Percentiles rank a stretch among this genome's conserved stretches.
Evolutionary conservation across 2,113 vertebrate species (phyloP).

Genomic region (Apodemus sylvaticus): DNA sequence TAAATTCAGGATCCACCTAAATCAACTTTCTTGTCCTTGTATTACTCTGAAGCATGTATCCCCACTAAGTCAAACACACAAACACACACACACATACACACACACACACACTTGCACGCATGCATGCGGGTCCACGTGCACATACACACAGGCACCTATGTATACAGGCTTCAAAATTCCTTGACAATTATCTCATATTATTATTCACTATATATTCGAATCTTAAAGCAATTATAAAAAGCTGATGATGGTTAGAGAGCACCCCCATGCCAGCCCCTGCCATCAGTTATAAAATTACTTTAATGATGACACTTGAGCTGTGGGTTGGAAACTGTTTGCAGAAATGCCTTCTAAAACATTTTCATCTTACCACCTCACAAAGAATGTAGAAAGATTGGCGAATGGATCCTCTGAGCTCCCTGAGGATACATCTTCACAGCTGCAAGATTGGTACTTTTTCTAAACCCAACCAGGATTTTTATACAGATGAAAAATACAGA

Average conservation of each 20-base stretch:
- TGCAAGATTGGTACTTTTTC: not conserved
- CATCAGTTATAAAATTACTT: not conserved
- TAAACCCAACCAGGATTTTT: not conserved
- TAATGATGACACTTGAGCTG: not conserved
- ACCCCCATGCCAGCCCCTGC: too few relatives aligned
- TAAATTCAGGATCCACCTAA: not conserved
- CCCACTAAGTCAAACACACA: too few relatives aligned
- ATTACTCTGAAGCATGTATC: not conserved
- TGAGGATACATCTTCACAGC: not conserved
- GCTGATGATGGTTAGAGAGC: not conserved
- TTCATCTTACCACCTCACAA: accelerated
- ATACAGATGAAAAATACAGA: not conserved
- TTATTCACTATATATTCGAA: not conserved
- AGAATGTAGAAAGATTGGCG: not conserved
- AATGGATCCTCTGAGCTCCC: not conserved
- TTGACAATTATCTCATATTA: not conserved
- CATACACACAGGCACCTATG: accelerated
- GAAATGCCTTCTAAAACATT: not conserved
- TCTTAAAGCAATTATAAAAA: not conserved
- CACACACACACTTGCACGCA: not conserved
- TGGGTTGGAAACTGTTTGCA: not conserved
- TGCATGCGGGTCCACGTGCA: too few relatives aligned
- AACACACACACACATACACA: too few relatives aligned
- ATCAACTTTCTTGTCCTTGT: not conserved
- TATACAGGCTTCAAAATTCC: not conserved